Percentiles rank a stretch among this genome's conserved stretches.
phyloP scores from a whole-genome alignment of 2,113 vertebrate species.

The Probosciger aterrimus region DNA sequence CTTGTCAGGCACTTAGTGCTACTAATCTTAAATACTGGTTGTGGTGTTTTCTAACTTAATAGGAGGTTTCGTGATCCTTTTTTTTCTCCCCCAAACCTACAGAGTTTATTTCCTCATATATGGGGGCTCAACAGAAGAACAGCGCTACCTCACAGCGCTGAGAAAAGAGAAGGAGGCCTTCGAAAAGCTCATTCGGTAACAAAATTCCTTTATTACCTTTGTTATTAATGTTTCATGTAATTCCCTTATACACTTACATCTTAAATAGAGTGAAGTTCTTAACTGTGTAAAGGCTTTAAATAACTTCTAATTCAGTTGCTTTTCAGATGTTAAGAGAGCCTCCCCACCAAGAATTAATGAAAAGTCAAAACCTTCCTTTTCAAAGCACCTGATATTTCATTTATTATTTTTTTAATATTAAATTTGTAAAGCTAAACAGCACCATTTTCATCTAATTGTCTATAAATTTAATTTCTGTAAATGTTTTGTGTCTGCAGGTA shows the following conservation, averaged over 20 bases:
- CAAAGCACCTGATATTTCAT: background rate
- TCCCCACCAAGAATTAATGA: background rate
- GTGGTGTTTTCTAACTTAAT: background rate
- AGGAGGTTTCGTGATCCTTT: background rate
- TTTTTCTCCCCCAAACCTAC: background rate
- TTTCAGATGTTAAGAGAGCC: background rate
- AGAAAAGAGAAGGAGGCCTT: conserved; percentile 96
- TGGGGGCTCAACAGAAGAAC: conserved; percentile 93
- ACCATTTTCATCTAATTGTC: background rate
- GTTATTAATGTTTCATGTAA: background rate
- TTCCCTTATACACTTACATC: background rate
- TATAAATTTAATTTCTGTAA: background rate
- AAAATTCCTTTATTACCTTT: background rate
- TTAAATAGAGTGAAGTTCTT: background rate
- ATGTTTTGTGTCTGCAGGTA: background rate
- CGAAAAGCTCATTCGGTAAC: conserved; percentile 93
- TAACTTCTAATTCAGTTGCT: background rate
- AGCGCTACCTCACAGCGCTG: conserved; percentile 91
- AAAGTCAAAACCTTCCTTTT: background rate
- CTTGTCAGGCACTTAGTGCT: background rate
- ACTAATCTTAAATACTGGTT: background rate
- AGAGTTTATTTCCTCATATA: conserved; percentile 98
- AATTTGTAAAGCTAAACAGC: background rate
- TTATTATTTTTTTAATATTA: background rate
- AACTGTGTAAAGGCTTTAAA: background rate